Percentiles rank a stretch among this genome's conserved stretches.
Evolutionary conservation across 2,888 invertebrate species (phyloP).

Genomic region (Campaea margaritaria): DNA sequence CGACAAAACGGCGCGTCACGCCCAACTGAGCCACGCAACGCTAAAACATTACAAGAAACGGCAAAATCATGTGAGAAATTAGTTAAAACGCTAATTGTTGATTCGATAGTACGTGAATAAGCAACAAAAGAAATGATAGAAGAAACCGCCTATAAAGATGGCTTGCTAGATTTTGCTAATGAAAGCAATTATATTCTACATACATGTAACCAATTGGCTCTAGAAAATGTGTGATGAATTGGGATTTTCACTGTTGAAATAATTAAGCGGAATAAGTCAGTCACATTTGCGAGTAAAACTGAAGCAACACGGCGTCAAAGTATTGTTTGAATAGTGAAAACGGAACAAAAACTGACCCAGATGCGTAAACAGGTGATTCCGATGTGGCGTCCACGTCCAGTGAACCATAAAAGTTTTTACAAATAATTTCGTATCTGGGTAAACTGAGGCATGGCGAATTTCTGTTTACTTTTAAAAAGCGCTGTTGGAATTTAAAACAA

Average conservation of each 20-base stretch:
- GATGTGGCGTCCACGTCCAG: conserved; percentile 55
- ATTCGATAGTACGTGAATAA: conserved; percentile 28
- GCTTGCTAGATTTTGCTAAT: conserved; percentile 14
- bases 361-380: conserved; percentile 67
- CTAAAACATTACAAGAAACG: conserved; percentile 61
- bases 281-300: conserved; percentile 48
- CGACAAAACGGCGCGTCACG: conserved; percentile 80
- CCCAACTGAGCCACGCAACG: conserved; percentile 74
- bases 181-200: conserved; percentile 40
- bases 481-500: conserved; percentile 22
- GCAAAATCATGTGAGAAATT: conserved; percentile 60
- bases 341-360: conserved; percentile 71
- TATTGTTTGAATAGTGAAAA: conserved; percentile 74
- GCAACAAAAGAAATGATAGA: conserved; percentile 34
- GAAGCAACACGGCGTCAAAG: conserved; percentile 38
- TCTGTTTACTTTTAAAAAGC: conserved; percentile 32
- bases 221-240: conserved; percentile 44
- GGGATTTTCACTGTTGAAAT: conserved; percentile 36
- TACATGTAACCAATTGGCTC: conserved; percentile 9
- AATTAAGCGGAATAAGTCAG: conserved; percentile 51
- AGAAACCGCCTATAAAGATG: conserved; percentile 1
- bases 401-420: conserved; percentile 65
- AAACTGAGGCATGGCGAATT: conserved; percentile 34
- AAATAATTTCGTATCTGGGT: conserved; percentile 49
- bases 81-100: conserved; percentile 52